A percentile compares a stretch with the other conserved stretches of the same genome.
phyloP scores from a whole-genome alignment of 2,888 invertebrate genomes.

The Ophraella communa region DNA sequence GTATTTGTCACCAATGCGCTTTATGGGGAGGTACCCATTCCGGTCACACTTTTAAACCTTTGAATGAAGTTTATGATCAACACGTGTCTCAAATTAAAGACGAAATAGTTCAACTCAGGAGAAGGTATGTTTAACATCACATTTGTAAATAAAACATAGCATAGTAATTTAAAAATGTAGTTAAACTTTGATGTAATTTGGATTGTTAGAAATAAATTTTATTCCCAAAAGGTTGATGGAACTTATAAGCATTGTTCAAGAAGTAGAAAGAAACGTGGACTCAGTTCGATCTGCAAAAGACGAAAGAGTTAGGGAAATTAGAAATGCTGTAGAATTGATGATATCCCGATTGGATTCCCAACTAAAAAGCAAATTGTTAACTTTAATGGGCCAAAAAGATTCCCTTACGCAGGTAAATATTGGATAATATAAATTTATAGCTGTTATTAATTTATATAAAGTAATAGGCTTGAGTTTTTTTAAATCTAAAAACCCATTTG shows the following conservation, averaged over 20 bases:
- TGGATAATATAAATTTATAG: neutral
- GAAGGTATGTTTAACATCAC: no score
- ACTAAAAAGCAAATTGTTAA: conserved; percentile 85
- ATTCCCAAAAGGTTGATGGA: conserved; percentile 80
- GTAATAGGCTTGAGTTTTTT: no score
- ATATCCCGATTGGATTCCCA: conserved; percentile 90
- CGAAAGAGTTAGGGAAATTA: conserved; percentile 88
- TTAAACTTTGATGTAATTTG: no score
- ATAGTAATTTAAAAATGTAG: no score
- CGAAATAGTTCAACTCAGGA: conserved; percentile 80
- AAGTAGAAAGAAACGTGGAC: conserved; percentile 93
- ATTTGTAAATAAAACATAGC: no score
- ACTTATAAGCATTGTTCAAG: conserved; percentile 85
- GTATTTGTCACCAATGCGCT: conserved; percentile 94
- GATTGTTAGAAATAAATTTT: no score
- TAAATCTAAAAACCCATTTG: no score
- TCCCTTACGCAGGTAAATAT: conserved; percentile 70
- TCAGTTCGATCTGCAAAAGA: conserved; percentile 90
- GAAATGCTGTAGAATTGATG: conserved; percentile 93
- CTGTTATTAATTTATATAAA: no score
- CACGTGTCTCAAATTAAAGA: conserved; percentile 86
- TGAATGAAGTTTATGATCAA: conserved; percentile 90
- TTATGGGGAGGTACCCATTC: conserved; percentile 92
- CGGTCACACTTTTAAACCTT: conserved; percentile 89
- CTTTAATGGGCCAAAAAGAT: conserved; percentile 87